Conservation (phyloP, 2,888 invertebrate species). For the Agonopterix subpropinquella region DNA sequence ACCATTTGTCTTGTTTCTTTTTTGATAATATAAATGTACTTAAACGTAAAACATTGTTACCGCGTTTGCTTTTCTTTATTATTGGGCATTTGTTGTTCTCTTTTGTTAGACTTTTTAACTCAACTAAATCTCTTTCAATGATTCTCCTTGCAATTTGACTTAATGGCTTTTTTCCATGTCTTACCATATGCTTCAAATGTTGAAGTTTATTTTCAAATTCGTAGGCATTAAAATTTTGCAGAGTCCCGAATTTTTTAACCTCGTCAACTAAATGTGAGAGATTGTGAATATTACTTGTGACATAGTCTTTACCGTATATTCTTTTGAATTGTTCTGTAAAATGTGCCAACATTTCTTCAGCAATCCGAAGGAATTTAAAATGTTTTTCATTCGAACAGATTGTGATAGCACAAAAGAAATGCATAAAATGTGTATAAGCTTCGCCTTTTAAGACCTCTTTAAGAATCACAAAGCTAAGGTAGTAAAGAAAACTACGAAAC, state of each 20-base stretch:
- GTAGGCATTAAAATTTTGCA: constrained; percentile 5
- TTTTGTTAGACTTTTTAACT: not conserved
- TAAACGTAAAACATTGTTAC: not conserved
- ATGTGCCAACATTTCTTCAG: constrained; percentile 11
- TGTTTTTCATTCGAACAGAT: constrained; percentile 4
- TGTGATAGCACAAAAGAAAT: constrained; percentile 2
- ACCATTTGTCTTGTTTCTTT: constrained; percentile 11
- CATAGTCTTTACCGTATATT: constrained; percentile 8
- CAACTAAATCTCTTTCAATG: not conserved
- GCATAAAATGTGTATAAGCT: not conserved
- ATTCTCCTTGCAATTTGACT: not conserved
- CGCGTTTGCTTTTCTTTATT: not conserved
- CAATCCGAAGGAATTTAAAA: constrained; percentile 7
- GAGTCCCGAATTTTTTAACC: constrained; percentile 2
- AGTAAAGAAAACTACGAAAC: constrained; percentile 12
- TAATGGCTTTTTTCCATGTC: not conserved
- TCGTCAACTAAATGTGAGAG: constrained; percentile 6
- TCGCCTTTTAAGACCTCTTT: constrained; percentile 1
- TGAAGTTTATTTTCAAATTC: constrained; percentile 2
- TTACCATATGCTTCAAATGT: not conserved
- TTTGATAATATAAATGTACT: constrained; percentile 1
- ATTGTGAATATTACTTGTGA: constrained; percentile 13
- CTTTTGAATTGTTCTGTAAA: constrained; percentile 11
- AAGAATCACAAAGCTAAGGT: constrained; percentile 5
- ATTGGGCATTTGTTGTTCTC: not conserved